Conservation (phyloP, 2,113 vertebrate genomes). For the Orthonyx spaldingii region DNA sequence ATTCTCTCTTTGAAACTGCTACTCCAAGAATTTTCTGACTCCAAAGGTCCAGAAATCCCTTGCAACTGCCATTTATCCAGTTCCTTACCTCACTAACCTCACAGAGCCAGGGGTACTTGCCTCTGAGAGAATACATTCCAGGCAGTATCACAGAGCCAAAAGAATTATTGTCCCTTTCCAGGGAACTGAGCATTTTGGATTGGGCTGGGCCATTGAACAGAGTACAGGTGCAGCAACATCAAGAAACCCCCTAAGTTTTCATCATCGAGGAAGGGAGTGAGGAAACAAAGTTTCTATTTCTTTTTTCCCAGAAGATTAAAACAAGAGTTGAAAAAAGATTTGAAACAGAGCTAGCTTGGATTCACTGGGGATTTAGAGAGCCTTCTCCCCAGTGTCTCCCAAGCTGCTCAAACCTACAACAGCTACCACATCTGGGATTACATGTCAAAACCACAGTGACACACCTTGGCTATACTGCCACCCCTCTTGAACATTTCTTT, state of each 20-base stretch:
- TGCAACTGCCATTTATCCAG: background rate
- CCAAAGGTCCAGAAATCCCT: background rate
- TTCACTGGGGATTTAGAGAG: background rate
- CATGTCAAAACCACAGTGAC: background rate
- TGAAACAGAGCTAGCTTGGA: background rate
- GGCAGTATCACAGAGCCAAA: background rate
- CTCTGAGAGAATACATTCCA: background rate
- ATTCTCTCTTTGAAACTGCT: background rate
- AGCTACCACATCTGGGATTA: background rate
- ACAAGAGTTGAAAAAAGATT: background rate
- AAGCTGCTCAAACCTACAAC: background rate
- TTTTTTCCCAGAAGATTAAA: background rate
- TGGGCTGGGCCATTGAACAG: background rate
- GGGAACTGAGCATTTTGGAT: background rate
- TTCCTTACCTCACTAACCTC: background rate
- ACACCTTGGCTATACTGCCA: background rate
- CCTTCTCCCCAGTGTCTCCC: background rate
- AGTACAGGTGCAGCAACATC: background rate
- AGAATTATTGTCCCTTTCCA: background rate
- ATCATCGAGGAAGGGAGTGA: background rate
- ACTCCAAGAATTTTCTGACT: background rate
- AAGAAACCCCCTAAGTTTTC: background rate
- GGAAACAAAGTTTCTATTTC: background rate
- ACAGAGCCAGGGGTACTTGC: background rate
- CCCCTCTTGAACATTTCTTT: background rate